Evolutionary conservation across 1,140 invertebrate species (phyloP), one percentile per base, ranked within the genome.

Genomic region (Amyelois transitella): DNA sequence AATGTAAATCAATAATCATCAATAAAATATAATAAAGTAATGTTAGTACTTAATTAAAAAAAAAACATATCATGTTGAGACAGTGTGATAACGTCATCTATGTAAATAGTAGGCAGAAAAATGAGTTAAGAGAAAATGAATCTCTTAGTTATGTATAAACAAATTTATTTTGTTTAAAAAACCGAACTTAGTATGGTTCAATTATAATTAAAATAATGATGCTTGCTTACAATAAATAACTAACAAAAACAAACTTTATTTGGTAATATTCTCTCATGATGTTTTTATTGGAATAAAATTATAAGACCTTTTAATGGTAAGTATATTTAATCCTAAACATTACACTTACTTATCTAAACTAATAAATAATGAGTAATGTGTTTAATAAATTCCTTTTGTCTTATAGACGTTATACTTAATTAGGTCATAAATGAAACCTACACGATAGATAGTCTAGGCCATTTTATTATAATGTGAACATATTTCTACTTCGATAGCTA

Each of bases 371-470:
- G 24, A 56, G 32, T 63, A 66, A 55, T 43, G 43, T 67, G 62
- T 38, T 69, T 58, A 38, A 71, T 74, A 75, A 79, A 79, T 79
- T 77, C 76, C 71, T 71, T 76, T 79, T 73, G 66, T 69, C 64
- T 70, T 64, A 68, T 51, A 70, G 61, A 69, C 69, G 66, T 65
- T 60, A 44, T 51, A 21, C 55, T 58, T 53, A 52, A 17, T 55
- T 52, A 55, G 28, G 43, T 55, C 25, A 45, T 55, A 52, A 62
- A 52, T 55, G 44, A 53, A 51, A 55, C 43, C 56, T 63, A 63
- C 55, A 24, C n/a, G 28, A 50, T 53, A 55, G 6, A 3, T 48
- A 47, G 18, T 44, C 55, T 63, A 63, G 61, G 56, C 56, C 61
- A 53, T 50, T 58, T 52, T 21, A 57, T 43, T 49, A 51, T 28